Percentiles rank a stretch among this genome's conserved stretches.
phyloP scores from a whole-genome alignment of 2,797 vertebrate species.

The Silurus lanzhouensis region DNA sequence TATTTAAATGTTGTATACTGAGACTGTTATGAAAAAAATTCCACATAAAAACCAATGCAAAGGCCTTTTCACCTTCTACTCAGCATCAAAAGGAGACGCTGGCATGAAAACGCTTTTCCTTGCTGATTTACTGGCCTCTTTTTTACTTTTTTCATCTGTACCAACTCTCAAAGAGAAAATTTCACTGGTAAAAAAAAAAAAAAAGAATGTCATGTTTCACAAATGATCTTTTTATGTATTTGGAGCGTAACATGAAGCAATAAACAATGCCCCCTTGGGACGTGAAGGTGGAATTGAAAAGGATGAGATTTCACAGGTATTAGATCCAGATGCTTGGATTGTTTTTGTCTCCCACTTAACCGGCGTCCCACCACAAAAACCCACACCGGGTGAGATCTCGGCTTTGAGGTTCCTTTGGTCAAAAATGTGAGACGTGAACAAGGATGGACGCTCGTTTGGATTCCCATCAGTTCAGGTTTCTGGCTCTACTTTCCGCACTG shows the following conservation, averaged over 20 bases:
- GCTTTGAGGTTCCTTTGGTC: constrained; percentile 31
- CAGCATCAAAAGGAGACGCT: constrained; percentile 21
- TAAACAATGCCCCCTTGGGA: constrained; percentile 38
- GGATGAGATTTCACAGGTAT: constrained; percentile 49
- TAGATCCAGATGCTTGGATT: constrained; percentile 54
- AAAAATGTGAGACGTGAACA: constrained; percentile 13
- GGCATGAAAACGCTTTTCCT: constrained; percentile 1
- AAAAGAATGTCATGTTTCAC: constrained; percentile 21
- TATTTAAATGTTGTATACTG: background rate
- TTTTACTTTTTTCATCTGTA: constrained; percentile 11
- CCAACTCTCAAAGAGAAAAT: constrained; percentile 29
- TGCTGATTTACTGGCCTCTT: background rate
- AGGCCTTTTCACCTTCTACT: background rate
- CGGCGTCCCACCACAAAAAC: constrained; percentile 17
- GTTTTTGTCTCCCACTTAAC: constrained; percentile 1
- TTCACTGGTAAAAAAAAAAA: constrained; percentile 5
- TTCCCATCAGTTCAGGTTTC: constrained; percentile 22
- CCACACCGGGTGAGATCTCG: constrained; percentile 17
- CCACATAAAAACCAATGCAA: constrained; percentile 12
- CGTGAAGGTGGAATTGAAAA: constrained; percentile 40
- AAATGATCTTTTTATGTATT: constrained; percentile 26
- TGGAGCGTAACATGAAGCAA: constrained; percentile 9
- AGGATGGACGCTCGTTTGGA: background rate
- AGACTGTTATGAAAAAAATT: background rate
- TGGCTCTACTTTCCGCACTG: background rate